These are phyloP conservation scores for Litocranius walleri DNA, from an alignment of 2,113 vertebrate species.

Conservation along the genomic window DNA sequence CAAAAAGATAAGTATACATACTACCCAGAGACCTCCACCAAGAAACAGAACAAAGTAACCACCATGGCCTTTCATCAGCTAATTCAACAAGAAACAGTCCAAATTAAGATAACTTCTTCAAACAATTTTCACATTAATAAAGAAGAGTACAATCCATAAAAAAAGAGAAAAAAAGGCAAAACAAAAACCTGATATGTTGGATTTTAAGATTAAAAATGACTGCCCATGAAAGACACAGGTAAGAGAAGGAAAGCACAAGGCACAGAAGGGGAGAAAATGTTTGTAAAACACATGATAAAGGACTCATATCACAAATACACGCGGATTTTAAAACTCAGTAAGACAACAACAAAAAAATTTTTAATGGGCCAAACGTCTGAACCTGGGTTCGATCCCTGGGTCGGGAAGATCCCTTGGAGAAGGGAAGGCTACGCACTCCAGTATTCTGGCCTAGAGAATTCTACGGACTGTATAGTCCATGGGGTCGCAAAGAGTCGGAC, in stretches of 20 bases:
- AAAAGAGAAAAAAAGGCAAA: background rate
- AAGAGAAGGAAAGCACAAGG: background rate
- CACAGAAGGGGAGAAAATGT: background rate
- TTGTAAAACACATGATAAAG: background rate
- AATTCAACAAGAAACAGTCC: background rate
- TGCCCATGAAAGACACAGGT: background rate
- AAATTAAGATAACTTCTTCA: background rate
- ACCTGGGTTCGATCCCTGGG: background rate
- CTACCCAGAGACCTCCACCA: background rate
- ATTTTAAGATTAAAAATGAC: background rate
- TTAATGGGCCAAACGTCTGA: background rate
- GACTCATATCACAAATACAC: background rate
- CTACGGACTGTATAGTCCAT: background rate
- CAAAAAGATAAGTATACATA: background rate
- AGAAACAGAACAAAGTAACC: background rate
- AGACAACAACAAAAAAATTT: background rate
- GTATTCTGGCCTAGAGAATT: background rate
- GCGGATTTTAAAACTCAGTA: background rate
- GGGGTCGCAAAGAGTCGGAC: fast-evolving
- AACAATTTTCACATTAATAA: background rate
- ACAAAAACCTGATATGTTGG: background rate
- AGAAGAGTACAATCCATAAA: background rate
- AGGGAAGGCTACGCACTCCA: background rate
- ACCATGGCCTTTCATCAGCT: background rate
- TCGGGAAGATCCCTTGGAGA: background rate